phyloP scores from a whole-genome alignment of 2,113 vertebrate genomes.

The Axis porcinus region DNA sequence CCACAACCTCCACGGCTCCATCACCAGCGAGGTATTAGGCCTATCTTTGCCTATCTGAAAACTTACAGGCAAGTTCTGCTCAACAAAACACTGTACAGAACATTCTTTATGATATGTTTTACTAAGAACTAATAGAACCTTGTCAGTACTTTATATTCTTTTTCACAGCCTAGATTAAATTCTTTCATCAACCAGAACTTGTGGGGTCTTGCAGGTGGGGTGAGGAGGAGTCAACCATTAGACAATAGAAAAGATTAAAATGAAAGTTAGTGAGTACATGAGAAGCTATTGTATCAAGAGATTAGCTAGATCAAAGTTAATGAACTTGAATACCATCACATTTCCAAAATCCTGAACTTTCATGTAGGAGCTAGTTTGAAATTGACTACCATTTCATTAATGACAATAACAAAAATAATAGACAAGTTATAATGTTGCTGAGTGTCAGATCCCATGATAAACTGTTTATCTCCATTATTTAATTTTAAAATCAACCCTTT shows the following conservation, averaged over 20 bases:
- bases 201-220: not conserved
- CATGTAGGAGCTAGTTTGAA: constrained; percentile 50
- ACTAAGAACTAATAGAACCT: not conserved
- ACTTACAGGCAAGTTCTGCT: not conserved
- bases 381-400: constrained; percentile 60
- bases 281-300: constrained; percentile 29
- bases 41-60: not conserved
- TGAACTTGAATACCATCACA: constrained; percentile 55
- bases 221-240: not conserved
- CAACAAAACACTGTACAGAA: not conserved
- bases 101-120: not conserved
- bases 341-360: constrained; percentile 55
- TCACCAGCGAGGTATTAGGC: not conserved
- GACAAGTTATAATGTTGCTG: constrained; percentile 8
- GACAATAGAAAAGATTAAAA: constrained; percentile 34
- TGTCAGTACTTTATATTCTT: not conserved
- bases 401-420: constrained; percentile 48
- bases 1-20: not conserved
- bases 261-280: constrained; percentile 24
- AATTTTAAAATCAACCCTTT: constrained; percentile 43
- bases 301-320: constrained; percentile 55
- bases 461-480: constrained; percentile 33
- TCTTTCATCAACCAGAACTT: constrained; percentile 12
- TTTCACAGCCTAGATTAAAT: not conserved
- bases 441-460: not conserved